Evolutionary conservation across 1,140 invertebrate genomes (phyloP).

Genomic region (Drosophila prosaltans): DNA sequence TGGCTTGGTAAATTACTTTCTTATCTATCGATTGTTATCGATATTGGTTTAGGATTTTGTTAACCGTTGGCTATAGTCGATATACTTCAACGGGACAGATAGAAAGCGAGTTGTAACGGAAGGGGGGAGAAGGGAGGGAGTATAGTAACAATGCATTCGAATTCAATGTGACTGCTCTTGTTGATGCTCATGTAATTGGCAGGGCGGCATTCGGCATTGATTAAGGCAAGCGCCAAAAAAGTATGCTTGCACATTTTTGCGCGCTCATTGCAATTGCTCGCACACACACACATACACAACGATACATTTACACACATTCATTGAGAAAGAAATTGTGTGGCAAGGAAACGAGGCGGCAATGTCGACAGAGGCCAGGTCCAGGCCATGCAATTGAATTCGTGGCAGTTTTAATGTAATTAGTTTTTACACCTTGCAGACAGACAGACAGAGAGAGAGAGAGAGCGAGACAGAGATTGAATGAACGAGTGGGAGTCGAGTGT

Average conservation of each 20-base stretch:
- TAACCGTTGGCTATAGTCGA: no score
- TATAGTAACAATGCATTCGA: conserved; percentile 8
- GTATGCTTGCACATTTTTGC: conserved; percentile 55
- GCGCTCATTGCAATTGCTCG: conserved; percentile 34
- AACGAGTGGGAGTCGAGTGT: conserved; percentile 6
- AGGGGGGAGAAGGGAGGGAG: neutral
- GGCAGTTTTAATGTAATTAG: conserved; percentile 81
- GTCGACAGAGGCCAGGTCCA: conserved; percentile 15
- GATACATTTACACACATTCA: conserved; percentile 14
- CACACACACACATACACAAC: conserved; percentile 23
- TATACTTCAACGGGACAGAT: no score
- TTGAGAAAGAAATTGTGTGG: neutral
- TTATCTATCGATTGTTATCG: no score
- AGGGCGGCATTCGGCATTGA: conserved; percentile 53
- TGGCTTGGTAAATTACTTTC: no score
- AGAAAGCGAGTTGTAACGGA: neutral
- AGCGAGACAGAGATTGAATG: conserved; percentile 29
- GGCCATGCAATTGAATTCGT: conserved; percentile 78
- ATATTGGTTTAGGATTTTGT: no score
- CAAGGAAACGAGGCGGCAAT: no score
- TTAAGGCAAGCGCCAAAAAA: conserved; percentile 62
- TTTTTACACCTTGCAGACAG: conserved; percentile 73
- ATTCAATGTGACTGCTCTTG: conserved; percentile 16
- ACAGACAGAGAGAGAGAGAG: conserved; percentile 29
- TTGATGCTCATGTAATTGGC: conserved; percentile 45